A percentile compares a stretch with the other conserved stretches of the same genome.
These are phyloP conservation scores for Amphipyra berbera DNA, from an alignment of 2,888 invertebrate species.

Conservation along the genomic window DNA sequence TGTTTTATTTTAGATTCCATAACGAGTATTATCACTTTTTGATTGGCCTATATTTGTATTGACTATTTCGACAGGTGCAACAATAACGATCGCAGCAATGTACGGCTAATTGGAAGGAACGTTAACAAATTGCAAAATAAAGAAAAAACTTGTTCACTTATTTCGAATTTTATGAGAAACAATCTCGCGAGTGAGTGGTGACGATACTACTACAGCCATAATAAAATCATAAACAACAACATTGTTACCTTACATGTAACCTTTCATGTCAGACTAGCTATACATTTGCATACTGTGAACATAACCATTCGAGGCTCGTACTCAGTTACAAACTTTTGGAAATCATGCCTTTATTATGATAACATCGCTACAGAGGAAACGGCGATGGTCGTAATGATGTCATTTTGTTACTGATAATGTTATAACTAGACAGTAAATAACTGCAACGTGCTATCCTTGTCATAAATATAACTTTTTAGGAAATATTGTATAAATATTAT, in stretches of 20 bases:
- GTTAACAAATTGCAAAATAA: not conserved
- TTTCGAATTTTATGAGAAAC: constrained; percentile 12
- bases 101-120: constrained; percentile 4
- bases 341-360: constrained; percentile 66
- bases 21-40: not conserved
- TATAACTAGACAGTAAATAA: constrained; percentile 67
- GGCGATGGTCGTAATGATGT: constrained; percentile 68
- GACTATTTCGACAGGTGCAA: not conserved
- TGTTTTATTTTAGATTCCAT: not conserved
- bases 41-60: too few relatives aligned
- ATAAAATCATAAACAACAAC: constrained; percentile 50
- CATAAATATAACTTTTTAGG: constrained; percentile 50
- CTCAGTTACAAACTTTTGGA: constrained; percentile 62
- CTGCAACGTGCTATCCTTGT: constrained; percentile 54
- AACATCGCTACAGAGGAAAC: constrained; percentile 68
- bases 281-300: constrained; percentile 49
- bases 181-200: constrained; percentile 19
- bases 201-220: constrained; percentile 21
- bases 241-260: constrained; percentile 47
- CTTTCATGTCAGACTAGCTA: constrained; percentile 30
- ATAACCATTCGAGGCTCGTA: constrained; percentile 47
- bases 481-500: constrained; percentile 35
- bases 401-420: constrained; percentile 71
- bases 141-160: constrained; percentile 6
- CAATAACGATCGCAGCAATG: constrained; percentile 1